Percentiles rank a stretch among this genome's conserved stretches.
Evolutionary conservation across 2,888 invertebrate genomes (phyloP).

Genomic region (Cryptus viduatorius): DNA sequence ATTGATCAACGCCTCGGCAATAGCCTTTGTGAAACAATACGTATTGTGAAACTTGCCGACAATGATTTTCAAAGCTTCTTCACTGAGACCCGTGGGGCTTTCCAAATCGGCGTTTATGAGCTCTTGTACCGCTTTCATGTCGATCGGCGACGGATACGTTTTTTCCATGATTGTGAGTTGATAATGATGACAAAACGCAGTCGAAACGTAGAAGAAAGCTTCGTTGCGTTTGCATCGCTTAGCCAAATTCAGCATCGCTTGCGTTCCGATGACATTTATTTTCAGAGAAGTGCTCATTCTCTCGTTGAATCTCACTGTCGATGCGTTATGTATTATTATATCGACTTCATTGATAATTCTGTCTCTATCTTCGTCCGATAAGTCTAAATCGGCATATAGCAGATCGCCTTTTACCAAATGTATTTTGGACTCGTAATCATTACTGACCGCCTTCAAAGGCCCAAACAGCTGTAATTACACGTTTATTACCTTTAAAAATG

Average conservation of each 20-base stretch:
- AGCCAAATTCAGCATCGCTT: constrained; percentile 39
- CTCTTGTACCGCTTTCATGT: constrained; percentile 71
- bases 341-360: constrained; percentile 39
- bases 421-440: constrained; percentile 40
- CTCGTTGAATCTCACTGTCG: constrained; percentile 55
- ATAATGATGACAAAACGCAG: constrained; percentile 49
- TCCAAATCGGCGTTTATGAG: constrained; percentile 72
- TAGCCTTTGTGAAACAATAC: constrained; percentile 74
- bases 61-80: constrained; percentile 63
- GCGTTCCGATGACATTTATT: constrained; percentile 55
- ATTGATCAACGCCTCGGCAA: constrained; percentile 75
- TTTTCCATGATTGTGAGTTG: constrained; percentile 70
- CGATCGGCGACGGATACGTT: constrained; percentile 73
- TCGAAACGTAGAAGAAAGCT: constrained; percentile 60
- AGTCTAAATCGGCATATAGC: constrained; percentile 2
- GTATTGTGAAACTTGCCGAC: constrained; percentile 73
- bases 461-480: constrained; percentile 45
- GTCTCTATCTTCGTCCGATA: constrained; percentile 38
- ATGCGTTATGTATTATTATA: constrained; percentile 58
- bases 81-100: constrained; percentile 69
- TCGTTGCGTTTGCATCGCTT: constrained; percentile 42
- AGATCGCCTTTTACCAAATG: constrained; percentile 52
- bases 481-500: too few species aligned
- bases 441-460: not conserved
- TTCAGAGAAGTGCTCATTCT: constrained; percentile 5